Base-by-base conservation (phyloP, 1,140 invertebrate genomes). In the Geopemphigus sp. region DNA sequence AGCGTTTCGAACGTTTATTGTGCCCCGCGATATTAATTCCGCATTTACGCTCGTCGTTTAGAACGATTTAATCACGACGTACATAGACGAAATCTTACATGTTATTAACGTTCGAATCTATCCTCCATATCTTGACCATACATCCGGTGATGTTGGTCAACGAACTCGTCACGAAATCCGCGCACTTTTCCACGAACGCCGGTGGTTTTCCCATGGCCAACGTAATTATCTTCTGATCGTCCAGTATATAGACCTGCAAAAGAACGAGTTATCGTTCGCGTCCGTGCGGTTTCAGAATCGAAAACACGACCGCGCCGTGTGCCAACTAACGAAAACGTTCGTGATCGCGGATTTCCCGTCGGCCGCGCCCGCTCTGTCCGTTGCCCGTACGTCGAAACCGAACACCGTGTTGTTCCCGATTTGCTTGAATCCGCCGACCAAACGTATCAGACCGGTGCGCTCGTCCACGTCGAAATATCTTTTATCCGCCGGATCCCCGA, bases 371-470 rank as follows among this genome's bases (percentile, higher is more conserved):
- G 87, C 84, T 80, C 89, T 88, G 84, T 95, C 94, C 0, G 92
- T 94, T 6, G 93, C 94, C 85, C 93, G 93, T n/a, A 95, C 93
- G 86, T 95, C 93, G 83, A 95, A 94, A 5, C 92, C 92, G 83
- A 92, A 94, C 54, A 94, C 90, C 81, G 89, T 61, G 10, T 63
- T 50, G 5, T 78, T 78, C 5, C 26, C 5, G 5, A 47, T 22
- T n/a, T 78, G 29, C 19, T 54, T 61, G 2, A 78, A 78, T 1
- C 74, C 74, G 4, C 74, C 56, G 10, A 63, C 47, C 4, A 57
- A 63, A n/a, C 74, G 74, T 22, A 95, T 90, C 82, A 91, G 89
- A 10, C 93, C 93, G 26, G 88, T 90, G 0, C 90, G 83, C 5
- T 92, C 88, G 84, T 94, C 92, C 80, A 94, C 91, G 80, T 90